phyloP scores from a whole-genome alignment of 2,797 vertebrate species.

The Pipistrellus pygmaeus region DNA sequence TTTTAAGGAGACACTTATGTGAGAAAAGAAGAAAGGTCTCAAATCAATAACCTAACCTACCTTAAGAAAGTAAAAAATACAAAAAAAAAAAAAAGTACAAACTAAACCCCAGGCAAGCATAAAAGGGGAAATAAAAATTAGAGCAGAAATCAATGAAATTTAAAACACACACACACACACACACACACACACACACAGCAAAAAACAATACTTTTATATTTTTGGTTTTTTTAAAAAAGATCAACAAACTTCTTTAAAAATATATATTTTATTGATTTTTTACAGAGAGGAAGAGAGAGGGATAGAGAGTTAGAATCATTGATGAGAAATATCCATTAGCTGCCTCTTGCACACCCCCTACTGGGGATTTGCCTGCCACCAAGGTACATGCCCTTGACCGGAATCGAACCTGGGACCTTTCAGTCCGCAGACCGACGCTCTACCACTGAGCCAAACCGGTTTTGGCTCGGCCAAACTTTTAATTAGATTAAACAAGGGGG shows the following conservation, averaged over 20 bases:
- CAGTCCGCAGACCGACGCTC: too few species aligned
- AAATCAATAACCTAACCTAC: conserved; percentile 15
- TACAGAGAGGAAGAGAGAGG: too few species aligned
- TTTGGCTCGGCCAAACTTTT: not conserved
- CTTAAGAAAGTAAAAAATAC: conserved; percentile 35
- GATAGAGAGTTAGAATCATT: too few species aligned
- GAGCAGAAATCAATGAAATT: not conserved
- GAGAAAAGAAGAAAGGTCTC: conserved; percentile 23
- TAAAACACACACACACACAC: not conserved
- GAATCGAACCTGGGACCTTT: too few species aligned
- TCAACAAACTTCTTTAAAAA: too few species aligned
- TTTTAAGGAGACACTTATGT: not conserved
- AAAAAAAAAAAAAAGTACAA: not conserved
- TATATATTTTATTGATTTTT: too few species aligned
- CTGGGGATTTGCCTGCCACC: too few species aligned
- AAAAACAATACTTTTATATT: not conserved
- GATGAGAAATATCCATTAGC: too few species aligned
- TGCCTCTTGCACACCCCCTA: too few species aligned
- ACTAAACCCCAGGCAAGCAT: not conserved
- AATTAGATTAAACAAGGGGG: not conserved
- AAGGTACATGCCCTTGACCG: too few species aligned
- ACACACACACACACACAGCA: too few species aligned
- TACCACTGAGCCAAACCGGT: too few species aligned
- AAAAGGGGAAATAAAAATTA: not conserved
- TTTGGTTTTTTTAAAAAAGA: not conserved